Evolutionary conservation across 35 echinoderm and acorn worm genomes (phyloP), one percentile per base, ranked within the genome.

Genomic region (Hemicentrotus pulcherrimus): DNA sequence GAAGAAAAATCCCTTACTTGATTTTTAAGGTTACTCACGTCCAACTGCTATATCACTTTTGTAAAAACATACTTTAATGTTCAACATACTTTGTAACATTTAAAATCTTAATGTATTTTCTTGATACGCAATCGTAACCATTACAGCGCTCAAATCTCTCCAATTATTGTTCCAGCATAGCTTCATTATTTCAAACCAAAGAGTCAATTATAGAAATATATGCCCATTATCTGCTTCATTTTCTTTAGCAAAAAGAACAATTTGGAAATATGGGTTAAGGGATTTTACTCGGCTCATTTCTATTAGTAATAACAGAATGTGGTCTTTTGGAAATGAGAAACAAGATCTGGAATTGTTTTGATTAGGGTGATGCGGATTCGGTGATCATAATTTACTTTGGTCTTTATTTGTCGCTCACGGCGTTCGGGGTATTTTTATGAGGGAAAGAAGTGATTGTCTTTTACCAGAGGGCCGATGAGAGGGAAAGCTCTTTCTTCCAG

Each of bases 251-350:
- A 78, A 78, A 78, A 78, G 65, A 78, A 78, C 65, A 28, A 78
- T 78, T 78, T 78, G 65, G 65, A 78, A 78, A 78, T 78, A 28
- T 78, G 65, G 65, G 65, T 28, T 78, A 78, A 78, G 65, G 65
- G 65, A 78, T 78, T 78, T 78, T 78, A 78, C 65, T 78, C 65
- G 24, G 19, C 22, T 78, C 65, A 78, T 78, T 55, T 78, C 65
- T 78, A 78, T 78, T 78, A 78, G 65, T 78, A 78, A 78, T 78
- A 78, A 78, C 65, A n/a, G 65, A 78, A 78, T 78, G 65, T 78
- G 65, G 65, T 78, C 65, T 78, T 78, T 78, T 78, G 19, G 65
- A 78, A 78, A 78, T 4, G 22, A 78, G 65, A 78, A 78, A 78
- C 19, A 78, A 78, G 65, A 78, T 78, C 5, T 28, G 28, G 65